phyloP scores from a whole-genome alignment of 2,888 invertebrate genomes.

The Sthenelais limicola region DNA sequence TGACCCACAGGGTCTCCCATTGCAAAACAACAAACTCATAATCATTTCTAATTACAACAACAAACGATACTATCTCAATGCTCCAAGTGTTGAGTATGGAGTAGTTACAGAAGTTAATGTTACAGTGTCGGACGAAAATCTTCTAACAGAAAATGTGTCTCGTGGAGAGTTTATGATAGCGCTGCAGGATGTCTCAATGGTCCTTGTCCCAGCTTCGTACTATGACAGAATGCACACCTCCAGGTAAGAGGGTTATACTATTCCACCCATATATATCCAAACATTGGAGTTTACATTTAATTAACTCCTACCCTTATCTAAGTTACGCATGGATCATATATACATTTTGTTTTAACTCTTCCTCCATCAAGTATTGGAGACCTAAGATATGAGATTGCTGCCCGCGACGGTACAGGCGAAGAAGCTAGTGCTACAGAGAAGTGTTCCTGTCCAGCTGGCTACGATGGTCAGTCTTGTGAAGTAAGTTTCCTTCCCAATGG shows the following conservation, averaged over 20 bases:
- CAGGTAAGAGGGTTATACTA: constrained; percentile 29
- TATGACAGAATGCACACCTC: constrained; percentile 35
- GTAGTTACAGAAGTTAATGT: constrained; percentile 37
- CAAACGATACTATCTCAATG: not conserved
- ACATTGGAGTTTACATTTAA: too few species aligned
- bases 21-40: constrained; percentile 25
- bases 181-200: constrained; percentile 48
- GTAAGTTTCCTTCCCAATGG: constrained; percentile 39
- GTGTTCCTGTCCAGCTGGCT: constrained; percentile 54
- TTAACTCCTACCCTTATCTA: too few species aligned
- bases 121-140: constrained; percentile 23
- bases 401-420: constrained; percentile 6
- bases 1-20: constrained; percentile 28
- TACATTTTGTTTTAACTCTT: too few species aligned
- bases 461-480: constrained; percentile 57
- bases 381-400: constrained; percentile 26
- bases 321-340: too few species aligned
- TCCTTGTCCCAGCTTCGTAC: constrained; percentile 48
- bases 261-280: too few species aligned
- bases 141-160: constrained; percentile 29
- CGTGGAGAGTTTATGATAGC: constrained; percentile 50
- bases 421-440: constrained; percentile 50
- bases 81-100: not conserved
- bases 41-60: constrained; percentile 14
- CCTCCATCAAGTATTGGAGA: constrained; percentile 51